Base-by-base conservation (phyloP, 1,140 invertebrate species). In the Cylas formicarius region DNA sequence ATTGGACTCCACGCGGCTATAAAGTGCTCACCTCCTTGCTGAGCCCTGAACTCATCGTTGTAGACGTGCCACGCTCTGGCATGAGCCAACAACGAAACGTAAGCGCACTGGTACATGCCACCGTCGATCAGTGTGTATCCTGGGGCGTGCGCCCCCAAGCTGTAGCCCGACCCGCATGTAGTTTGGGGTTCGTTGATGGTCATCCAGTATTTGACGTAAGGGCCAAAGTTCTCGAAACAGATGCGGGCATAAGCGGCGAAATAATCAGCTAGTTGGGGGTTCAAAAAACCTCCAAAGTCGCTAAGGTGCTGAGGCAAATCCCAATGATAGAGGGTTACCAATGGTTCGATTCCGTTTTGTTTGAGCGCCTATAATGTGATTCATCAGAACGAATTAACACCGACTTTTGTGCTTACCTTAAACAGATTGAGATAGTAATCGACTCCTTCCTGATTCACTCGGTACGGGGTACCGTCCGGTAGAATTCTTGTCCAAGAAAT, bases 311-410 rank as follows among this genome's bases (percentile, higher is more conserved):
- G 71, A 0, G 81, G 82, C 27, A 82, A 59, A 43, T 84, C 82
- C 80, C 80, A 84, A 49, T 82, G 80, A 53, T 81, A 83, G 11
- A 84, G 71, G 0, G 80, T 82, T 0, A 81, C 77, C 72, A 80
- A 76, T 1, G 79, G 78, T 44, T 70, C 53, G 17, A 78, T 75
- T 2, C 57, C 57, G 27, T 71, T 67, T 23, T 34, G 51, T 7
- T 67, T 80, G 53, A 78, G 69, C 14, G 17, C 35, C 44, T 46
- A 21, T 18, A 37, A 38, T 32, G 11, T 11, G 14, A 37, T 24
- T 6, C 7, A 22, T 11, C 26, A 11, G n/a, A 37, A 9, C n/a
- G 26, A 13, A 26, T 31, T 31, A 31, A 11, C 11, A 26, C 8
- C 8, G 24, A 8, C n/a, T 26, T 26, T 26, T 26, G 8, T 26